Evolutionary conservation across 2,797 vertebrate genomes (phyloP).

Genomic region (Sphaeramia orbicularis): DNA sequence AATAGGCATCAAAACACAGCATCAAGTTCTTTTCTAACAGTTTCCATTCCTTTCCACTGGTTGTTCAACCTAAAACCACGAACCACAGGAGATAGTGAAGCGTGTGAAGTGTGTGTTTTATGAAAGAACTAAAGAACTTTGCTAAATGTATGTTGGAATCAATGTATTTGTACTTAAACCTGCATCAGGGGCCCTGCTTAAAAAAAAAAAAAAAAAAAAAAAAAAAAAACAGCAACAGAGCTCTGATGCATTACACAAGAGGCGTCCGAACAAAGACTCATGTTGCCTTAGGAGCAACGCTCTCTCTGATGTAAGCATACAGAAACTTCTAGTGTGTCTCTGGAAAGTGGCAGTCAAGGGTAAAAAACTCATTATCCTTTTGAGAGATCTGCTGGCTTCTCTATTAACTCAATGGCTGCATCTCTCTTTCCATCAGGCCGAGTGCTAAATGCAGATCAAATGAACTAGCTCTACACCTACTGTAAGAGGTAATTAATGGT

Average conservation of each 20-base stretch:
- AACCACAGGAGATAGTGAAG: background rate
- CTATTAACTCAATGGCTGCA: constrained; percentile 62
- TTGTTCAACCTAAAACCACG: constrained; percentile 3
- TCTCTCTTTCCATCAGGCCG: constrained; percentile 58
- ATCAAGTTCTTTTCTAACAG: constrained; percentile 5
- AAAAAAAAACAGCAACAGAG: background rate
- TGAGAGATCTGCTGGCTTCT: constrained; percentile 48
- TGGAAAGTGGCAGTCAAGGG: constrained; percentile 52
- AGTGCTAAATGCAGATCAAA: constrained; percentile 73
- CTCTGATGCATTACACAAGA: background rate
- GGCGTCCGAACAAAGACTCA: constrained; percentile 1
- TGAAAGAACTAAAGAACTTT: constrained; percentile 1
- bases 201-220: constrained; percentile 5
- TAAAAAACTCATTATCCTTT: constrained; percentile 61
- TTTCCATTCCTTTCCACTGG: background rate
- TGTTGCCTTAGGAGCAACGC: background rate
- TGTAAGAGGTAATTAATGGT: constrained; percentile 52
- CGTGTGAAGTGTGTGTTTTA: constrained; percentile 16
- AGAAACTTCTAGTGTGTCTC: constrained; percentile 17
- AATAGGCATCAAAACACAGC: too few species aligned
- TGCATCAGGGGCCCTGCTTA: background rate
- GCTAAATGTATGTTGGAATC: constrained; percentile 13
- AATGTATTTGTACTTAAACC: background rate
- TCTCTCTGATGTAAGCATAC: constrained; percentile 21
- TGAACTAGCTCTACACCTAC: constrained; percentile 60